These are phyloP conservation scores for Cassiopea andromeda DNA, from an alignment of 30 jellyfish, hydroid and myxozoan genomes.

Conservation along the genomic window DNA sequence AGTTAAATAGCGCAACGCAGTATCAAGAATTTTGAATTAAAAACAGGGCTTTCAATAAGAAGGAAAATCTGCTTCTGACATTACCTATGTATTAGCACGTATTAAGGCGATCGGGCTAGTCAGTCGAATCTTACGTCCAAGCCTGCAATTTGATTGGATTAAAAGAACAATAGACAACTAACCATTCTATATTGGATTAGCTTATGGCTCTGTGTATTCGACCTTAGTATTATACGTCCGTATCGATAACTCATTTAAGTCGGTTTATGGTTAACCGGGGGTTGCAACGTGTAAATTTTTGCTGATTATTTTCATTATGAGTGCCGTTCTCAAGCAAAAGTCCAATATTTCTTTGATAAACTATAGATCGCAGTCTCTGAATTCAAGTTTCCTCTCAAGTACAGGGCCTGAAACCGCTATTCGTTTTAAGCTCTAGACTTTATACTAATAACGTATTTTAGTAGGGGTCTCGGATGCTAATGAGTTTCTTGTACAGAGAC, in stretches of 20 bases:
- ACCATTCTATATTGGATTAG: constrained; percentile 52
- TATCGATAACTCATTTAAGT: constrained; percentile 23
- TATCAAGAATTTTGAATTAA: not conserved
- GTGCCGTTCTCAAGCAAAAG: too few relatives aligned
- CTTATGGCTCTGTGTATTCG: constrained; percentile 1
- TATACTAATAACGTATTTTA: too few relatives aligned
- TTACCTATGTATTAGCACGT: constrained; percentile 9
- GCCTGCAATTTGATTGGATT: constrained; percentile 51
- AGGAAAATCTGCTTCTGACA: constrained; percentile 9
- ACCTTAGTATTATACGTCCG: constrained; percentile 9
- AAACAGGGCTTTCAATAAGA: not conserved
- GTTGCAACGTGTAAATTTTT: not conserved
- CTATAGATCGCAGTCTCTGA: too few relatives aligned
- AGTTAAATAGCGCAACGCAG: not conserved
- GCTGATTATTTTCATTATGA: not conserved
- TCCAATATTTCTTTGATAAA: too few relatives aligned
- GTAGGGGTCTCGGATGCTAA: too few relatives aligned
- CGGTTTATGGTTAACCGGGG: constrained; percentile 42
- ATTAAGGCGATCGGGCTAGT: not conserved
- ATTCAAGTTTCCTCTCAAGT: too few relatives aligned
- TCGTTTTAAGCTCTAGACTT: too few relatives aligned
- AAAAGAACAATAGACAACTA: constrained; percentile 47
- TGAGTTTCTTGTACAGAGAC: too few relatives aligned
- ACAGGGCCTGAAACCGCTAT: too few relatives aligned
- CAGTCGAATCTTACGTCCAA: constrained; percentile 5